phyloP scores from a whole-genome alignment of 2,888 invertebrate genomes.

The Xanthorhoe spadicearia region DNA sequence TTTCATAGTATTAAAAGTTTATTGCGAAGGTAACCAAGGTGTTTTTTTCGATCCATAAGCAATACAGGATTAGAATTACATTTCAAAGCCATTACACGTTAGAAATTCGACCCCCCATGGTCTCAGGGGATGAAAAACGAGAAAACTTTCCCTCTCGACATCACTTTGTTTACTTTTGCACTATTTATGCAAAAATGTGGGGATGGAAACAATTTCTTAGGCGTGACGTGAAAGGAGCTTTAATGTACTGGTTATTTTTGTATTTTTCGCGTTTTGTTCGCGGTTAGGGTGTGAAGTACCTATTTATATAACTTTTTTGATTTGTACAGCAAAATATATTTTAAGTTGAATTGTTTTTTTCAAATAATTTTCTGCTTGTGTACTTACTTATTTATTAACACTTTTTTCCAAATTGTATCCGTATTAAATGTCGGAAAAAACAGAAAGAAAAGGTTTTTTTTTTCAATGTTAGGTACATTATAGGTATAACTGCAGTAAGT shows the following conservation, averaged over 20 bases:
- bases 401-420: no score
- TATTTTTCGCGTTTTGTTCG: constrained; percentile 39
- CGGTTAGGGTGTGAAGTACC: constrained; percentile 21
- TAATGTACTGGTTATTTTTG: constrained; percentile 51
- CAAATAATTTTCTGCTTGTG: no score
- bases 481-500: no score
- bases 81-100: constrained; percentile 69
- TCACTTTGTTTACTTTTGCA: constrained; percentile 77
- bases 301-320: background rate
- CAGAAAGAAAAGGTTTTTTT: no score
- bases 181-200: constrained; percentile 73
- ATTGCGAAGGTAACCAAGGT: background rate
- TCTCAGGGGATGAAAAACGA: constrained; percentile 75
- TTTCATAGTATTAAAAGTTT: no score
- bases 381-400: no score
- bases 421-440: no score
- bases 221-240: constrained; percentile 52
- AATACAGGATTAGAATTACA: constrained; percentile 64
- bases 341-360: background rate
- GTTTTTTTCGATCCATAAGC: constrained; percentile 31
- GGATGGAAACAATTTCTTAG: constrained; percentile 59
- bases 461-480: no score
- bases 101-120: constrained; percentile 70
- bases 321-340: background rate
- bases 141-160: constrained; percentile 74